Base-by-base conservation (phyloP, 2,797 vertebrate genomes). In the Naso thynnoides region DNA sequence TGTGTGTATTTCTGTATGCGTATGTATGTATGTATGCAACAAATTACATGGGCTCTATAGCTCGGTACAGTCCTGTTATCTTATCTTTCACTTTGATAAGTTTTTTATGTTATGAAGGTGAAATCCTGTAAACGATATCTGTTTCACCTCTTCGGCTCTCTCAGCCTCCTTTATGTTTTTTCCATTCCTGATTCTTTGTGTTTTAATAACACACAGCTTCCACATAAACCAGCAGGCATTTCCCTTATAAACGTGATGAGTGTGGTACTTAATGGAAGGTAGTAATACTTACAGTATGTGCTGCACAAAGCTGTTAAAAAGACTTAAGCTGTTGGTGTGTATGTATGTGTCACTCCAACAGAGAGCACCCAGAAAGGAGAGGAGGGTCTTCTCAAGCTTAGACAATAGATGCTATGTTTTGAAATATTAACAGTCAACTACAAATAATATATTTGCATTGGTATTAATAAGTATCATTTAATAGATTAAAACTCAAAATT, bases 201-300 rank as follows among this genome's bases (percentile, higher is more conserved):
- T 78, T 73, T 38, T n/a, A 56, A 66, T 62, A 15, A 1, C 55
- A 54, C 70, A 58, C 61, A 48, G 58, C 69, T 63, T 44, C 38
- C 47, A 23, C 66, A 82, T 59, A 74, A 74, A 76, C 62, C 73
- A 66, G 41, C 68, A 62, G 44, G 52, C 78, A 63, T 63, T 63
- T 21, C 62, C 27, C 36, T 44, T 70, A 68, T 65, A 63, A 65
- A 63, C 8, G 58, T 49, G 67, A 33, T 49, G 16, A 47, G 48
- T 24, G 68, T 70, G 70, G 45, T 39, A 10, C 63, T 70, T 78
- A 79, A 26, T 73, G 27, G 23, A 59, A 61, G 4, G 61, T 53
- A 55, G 47, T 76, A 48, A 79, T 27, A 64, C 57, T 14, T 31
- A n/a, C n/a, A n/a, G n/a, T n/a, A 19, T 41, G n/a, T 29, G 66